Conservation (phyloP, 2,797 vertebrate genomes). For the Pogoniulus pusillus region DNA sequence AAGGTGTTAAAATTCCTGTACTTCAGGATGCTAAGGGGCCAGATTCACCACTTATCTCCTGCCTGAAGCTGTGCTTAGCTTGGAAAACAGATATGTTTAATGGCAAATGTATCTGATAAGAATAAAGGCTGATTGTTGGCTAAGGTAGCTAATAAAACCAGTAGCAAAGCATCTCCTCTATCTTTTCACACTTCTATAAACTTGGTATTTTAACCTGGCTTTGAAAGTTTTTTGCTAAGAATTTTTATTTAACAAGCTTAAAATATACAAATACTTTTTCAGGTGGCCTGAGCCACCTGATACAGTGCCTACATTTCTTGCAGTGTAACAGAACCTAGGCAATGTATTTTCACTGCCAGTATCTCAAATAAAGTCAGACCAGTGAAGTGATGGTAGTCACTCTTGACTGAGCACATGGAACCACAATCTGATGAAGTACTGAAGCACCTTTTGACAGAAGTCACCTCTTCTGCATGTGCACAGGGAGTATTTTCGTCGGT, state of each 20-base stretch:
- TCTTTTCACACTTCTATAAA: not conserved
- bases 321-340: not conserved
- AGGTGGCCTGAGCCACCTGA: not conserved
- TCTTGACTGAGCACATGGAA: not conserved
- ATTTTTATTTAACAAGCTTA: not conserved
- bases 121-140: not conserved
- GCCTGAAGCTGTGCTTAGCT: not conserved
- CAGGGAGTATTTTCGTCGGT: not conserved
- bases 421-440: not conserved
- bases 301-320: not conserved
- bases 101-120: slow-evolving; percentile 14
- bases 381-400: not conserved
- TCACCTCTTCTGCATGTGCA: not conserved
- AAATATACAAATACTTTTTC: not conserved
- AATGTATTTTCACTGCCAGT: not conserved
- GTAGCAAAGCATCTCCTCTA: not conserved
- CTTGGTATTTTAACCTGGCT: not conserved
- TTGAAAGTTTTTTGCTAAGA: not conserved
- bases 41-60: not conserved
- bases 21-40: not conserved
- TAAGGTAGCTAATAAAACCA: not conserved
- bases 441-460: not conserved
- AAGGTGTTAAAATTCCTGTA: slow-evolving; percentile 41
- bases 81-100: not conserved
- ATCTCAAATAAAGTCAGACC: not conserved